These are phyloP conservation scores for Istiophorus platypterus DNA, from an alignment of 2,113 vertebrate genomes.

Conservation along the genomic window DNA sequence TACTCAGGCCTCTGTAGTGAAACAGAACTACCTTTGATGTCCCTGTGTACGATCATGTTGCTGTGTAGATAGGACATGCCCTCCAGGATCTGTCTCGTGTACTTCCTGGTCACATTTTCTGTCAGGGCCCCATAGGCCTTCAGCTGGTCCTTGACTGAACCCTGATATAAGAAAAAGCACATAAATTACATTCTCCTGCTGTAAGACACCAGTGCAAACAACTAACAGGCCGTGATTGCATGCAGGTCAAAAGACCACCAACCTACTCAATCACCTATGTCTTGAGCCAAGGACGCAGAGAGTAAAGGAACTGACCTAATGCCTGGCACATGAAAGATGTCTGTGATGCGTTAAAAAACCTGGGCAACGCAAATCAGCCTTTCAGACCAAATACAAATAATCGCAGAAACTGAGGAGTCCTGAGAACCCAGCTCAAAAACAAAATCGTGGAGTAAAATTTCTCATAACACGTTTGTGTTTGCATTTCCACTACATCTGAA, in stretches of 20 bases:
- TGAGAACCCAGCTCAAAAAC: background rate
- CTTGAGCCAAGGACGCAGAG: background rate
- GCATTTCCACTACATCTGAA: background rate
- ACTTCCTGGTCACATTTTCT: constrained; percentile 95
- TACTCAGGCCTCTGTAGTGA: background rate
- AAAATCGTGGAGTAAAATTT: background rate
- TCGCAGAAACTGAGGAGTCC: background rate
- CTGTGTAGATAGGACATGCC: constrained; percentile 97
- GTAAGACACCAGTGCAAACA: background rate
- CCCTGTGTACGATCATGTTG: constrained; percentile 98
- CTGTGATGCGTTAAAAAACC: background rate
- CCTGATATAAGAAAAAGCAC: constrained; percentile 77
- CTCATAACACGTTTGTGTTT: no score
- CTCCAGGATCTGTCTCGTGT: constrained; percentile 96
- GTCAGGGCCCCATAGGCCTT: constrained; percentile 96
- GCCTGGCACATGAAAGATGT: background rate
- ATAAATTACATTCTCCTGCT: background rate
- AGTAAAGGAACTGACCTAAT: background rate
- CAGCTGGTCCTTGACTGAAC: constrained; percentile 96
- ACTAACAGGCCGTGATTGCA: fast-evolving
- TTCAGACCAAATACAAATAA: no score
- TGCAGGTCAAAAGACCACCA: background rate
- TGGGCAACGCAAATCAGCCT: no score
- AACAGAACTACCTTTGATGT: constrained; percentile 91
- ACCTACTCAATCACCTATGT: background rate